phyloP scores from a whole-genome alignment of 2,113 vertebrate genomes.

The Proteles cristata region DNA sequence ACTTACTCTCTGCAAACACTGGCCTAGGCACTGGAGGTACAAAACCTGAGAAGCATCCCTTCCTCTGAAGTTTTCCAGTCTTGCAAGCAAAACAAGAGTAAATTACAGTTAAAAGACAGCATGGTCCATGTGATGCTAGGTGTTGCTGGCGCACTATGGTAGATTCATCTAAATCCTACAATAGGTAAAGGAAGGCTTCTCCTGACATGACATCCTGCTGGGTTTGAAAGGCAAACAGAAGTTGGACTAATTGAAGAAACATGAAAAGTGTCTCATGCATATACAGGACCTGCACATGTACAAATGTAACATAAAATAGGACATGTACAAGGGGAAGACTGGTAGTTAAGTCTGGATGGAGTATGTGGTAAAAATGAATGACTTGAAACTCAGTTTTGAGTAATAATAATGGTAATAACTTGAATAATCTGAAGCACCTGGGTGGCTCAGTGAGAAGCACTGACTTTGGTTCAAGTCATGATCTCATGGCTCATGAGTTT shows the following conservation, averaged over 20 bases:
- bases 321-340: too few species aligned
- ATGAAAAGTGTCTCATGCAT: not conserved
- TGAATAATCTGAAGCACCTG: too few species aligned
- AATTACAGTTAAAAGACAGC: not conserved
- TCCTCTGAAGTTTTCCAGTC: not conserved
- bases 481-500: too few species aligned
- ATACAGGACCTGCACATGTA: not conserved
- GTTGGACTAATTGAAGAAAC: not conserved
- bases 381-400: not conserved
- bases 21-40: not conserved
- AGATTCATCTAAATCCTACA: not conserved
- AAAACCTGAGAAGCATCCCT: not conserved
- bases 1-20: not conserved
- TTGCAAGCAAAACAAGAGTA: not conserved
- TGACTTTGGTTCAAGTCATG: too few species aligned
- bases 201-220: not conserved
- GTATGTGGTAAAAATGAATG: not conserved
- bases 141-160: not conserved
- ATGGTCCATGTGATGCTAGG: not conserved
- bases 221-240: not conserved
- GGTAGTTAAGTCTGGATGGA: too few species aligned
- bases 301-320: not conserved
- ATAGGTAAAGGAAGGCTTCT: not conserved
- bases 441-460: too few species aligned
- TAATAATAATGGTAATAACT: too few species aligned